Base-by-base conservation (phyloP, 2,888 invertebrate genomes). In the Himalopsyche japonica region DNA sequence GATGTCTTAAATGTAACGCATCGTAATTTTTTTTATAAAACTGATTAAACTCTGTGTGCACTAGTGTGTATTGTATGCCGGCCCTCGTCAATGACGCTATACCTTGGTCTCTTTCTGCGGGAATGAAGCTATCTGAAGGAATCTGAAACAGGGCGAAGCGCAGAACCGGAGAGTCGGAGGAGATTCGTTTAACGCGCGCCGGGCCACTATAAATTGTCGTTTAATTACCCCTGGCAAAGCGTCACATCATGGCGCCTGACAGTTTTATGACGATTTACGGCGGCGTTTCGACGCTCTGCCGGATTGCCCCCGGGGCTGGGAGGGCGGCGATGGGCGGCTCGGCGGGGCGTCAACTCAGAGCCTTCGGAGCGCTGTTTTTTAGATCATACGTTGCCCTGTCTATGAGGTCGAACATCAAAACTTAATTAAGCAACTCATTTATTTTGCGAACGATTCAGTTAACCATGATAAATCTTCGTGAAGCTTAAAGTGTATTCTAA, bases 191-290 rank as follows among this genome's bases (percentile, higher is more conserved):
- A 86, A 85, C 87, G 85, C 87, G 84, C 85, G 86, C 86, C 81
- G 90, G 86, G 82, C 87, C 92, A 92, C 92, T 92, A 92, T 92
- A 92, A 92, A 92, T 92, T 92, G 91, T 92, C 91, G 91, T 92
- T 92, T 92, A 92, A 92, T 92, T 92, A 92, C 92, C 92, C 91
- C 90, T 92, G 92, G 92, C 92, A 92, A 87, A 86, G 92, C 92
- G 94, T 94, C 94, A 94, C 94, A 94, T 94, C 94, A 93, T 93
- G 93, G 93, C 93, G 93, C 93, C 92, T 93, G 94, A 94, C 94
- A 94, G 94, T 94, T 94, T 94, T 94, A 94, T 94, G 94, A 94
- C 92, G 91, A 92, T 92, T 92, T 92, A 92, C 91, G 88, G 90
- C 88, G 87, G 88, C 92, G 92, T 93, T 92, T 93, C 93, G 93